These are phyloP conservation scores for Pinctada fucata DNA, from an alignment of 2,888 invertebrate species.

Conservation along the genomic window DNA sequence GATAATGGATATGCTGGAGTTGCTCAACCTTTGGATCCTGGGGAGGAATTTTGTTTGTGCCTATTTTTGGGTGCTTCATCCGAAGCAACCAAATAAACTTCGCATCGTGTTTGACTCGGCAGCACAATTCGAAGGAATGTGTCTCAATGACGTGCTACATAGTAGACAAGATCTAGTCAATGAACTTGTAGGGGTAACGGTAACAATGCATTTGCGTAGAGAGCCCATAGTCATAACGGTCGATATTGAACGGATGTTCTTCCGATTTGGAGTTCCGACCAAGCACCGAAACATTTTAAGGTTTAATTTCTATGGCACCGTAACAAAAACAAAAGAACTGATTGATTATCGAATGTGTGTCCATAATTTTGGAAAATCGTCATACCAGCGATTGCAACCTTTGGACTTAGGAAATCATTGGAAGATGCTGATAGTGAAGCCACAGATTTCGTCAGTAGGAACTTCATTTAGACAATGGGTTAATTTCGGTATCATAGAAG, in stretches of 20 bases:
- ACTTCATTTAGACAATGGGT: neutral
- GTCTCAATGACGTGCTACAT: conserved; percentile 16
- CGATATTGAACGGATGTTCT: neutral
- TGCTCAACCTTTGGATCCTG: neutral
- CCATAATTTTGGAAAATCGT: conserved; percentile 34
- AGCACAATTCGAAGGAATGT: neutral
- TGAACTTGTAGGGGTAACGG: neutral
- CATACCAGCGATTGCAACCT: conserved; percentile 22
- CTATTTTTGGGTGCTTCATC: conserved; percentile 15
- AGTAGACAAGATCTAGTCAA: neutral
- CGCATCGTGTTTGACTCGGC: conserved; percentile 10
- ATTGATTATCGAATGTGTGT: conserved; percentile 28
- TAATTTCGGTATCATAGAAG: neutral
- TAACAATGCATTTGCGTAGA: neutral
- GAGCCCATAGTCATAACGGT: neutral
- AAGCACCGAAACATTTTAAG: neutral
- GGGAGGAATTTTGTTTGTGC: conserved; percentile 18
- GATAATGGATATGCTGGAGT: neutral
- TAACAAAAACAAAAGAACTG: neutral
- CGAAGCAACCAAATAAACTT: conserved; percentile 9
- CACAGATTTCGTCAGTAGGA: neutral
- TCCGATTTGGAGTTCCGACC: neutral
- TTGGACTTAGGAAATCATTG: conserved; percentile 9
- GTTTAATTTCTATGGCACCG: neutral
- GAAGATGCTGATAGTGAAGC: neutral